These are phyloP conservation scores for Drosophila aldrichi DNA, from an alignment of 2,888 invertebrate genomes.

Conservation along the genomic window DNA sequence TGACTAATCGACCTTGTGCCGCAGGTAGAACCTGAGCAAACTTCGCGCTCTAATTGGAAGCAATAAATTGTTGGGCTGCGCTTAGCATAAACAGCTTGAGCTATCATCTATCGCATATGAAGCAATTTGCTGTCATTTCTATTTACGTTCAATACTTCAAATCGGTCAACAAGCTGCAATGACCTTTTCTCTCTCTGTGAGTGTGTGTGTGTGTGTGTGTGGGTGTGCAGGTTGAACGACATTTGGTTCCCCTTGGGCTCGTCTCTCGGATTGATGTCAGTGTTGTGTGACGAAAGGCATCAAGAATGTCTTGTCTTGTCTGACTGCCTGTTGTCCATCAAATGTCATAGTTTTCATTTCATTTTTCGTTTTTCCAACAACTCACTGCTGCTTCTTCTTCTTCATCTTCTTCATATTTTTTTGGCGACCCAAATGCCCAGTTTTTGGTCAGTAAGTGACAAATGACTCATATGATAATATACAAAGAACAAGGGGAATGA, in stretches of 20 bases:
- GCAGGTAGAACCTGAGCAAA: slow-evolving; percentile 57
- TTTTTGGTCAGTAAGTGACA: slow-evolving; percentile 37
- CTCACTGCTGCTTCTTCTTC: background rate
- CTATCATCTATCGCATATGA: slow-evolving; percentile 12
- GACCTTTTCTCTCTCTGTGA: slow-evolving; percentile 50
- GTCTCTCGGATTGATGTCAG: slow-evolving; percentile 24
- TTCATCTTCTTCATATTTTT: background rate
- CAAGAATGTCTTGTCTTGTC: slow-evolving; percentile 54
- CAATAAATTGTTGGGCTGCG: slow-evolving; percentile 46
- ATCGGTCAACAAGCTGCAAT: slow-evolving; percentile 53
- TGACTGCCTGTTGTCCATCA: slow-evolving; percentile 38
- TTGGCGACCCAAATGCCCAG: slow-evolving; percentile 43
- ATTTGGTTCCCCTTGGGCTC: slow-evolving; percentile 25
- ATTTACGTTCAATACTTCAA: slow-evolving; percentile 16
- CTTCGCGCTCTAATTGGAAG: slow-evolving; percentile 64
- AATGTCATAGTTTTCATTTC: slow-evolving; percentile 48
- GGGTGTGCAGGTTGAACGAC: slow-evolving; percentile 59
- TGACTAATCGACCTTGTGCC: slow-evolving; percentile 73
- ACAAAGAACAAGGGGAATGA: slow-evolving; percentile 5
- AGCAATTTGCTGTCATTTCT: slow-evolving; percentile 20
- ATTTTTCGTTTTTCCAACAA: slow-evolving; percentile 9
- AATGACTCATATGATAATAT: slow-evolving; percentile 50
- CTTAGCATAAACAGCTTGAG: slow-evolving; percentile 9
- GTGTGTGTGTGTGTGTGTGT: background rate
- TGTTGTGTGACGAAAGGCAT: slow-evolving; percentile 41